A percentile compares a stretch with the other conserved stretches of the same genome.
phyloP scores from a whole-genome alignment of 2,888 invertebrate genomes.

The Acrocera orbiculus region DNA sequence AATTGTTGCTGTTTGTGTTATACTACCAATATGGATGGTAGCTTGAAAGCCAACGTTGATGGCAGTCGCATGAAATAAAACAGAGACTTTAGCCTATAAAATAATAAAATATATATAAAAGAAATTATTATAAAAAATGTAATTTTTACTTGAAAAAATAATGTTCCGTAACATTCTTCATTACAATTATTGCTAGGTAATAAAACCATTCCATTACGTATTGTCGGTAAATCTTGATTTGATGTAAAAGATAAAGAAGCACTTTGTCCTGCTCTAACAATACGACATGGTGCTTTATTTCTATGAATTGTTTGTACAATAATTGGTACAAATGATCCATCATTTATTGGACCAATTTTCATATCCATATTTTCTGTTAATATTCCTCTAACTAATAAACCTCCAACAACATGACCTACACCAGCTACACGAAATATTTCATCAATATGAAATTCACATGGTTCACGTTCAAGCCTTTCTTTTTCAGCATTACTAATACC shows the following conservation, averaged over 20 bases:
- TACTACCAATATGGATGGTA: slow-evolving; percentile 89
- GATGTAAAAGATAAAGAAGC: slow-evolving; percentile 54
- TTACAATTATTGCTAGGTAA: slow-evolving; percentile 34
- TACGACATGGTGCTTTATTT: slow-evolving; percentile 76
- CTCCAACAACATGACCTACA: slow-evolving; percentile 69
- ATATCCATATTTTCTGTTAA: slow-evolving; percentile 68
- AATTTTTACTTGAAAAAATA: slow-evolving; percentile 40
- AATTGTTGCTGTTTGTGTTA: slow-evolving; percentile 87
- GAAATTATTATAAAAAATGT: slow-evolving; percentile 1
- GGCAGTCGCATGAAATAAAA: slow-evolving; percentile 73
- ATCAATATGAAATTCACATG: slow-evolving; percentile 81
- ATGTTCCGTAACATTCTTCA: slow-evolving; percentile 39
- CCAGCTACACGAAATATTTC: slow-evolving; percentile 79
- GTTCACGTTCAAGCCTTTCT: slow-evolving; percentile 53
- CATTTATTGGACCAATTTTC: slow-evolving; percentile 56
- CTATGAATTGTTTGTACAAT: slow-evolving; percentile 70
- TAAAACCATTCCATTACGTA: slow-evolving; percentile 75
- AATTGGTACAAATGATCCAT: slow-evolving; percentile 62
- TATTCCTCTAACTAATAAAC: slow-evolving; percentile 66
- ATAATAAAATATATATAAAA: slow-evolving; percentile 10
- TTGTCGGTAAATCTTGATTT: slow-evolving; percentile 32
- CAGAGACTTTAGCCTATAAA: slow-evolving; percentile 69
- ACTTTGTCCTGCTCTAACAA: slow-evolving; percentile 78
- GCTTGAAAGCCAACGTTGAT: slow-evolving; percentile 76
- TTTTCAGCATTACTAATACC: slow-evolving; percentile 43